Conservation (phyloP, 2,888 invertebrate species). For the Tetragnatha montana region DNA sequence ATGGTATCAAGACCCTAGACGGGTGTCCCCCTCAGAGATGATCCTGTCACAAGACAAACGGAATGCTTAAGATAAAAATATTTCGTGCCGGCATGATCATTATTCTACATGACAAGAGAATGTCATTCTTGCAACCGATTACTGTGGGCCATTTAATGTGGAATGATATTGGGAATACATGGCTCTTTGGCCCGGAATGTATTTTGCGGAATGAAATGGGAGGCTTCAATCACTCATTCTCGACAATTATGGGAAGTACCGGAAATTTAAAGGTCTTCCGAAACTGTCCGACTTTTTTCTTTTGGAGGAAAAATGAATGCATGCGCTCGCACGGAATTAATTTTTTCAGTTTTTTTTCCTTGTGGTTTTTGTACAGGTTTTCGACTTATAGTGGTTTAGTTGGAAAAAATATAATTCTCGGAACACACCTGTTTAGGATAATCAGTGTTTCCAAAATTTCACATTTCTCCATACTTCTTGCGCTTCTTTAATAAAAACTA, state of each 20-base stretch:
- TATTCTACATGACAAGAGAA: conserved; percentile 62
- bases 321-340: no score
- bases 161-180: conserved; percentile 38
- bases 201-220: conserved; percentile 38
- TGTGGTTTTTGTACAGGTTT: no score
- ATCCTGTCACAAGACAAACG: conserved; percentile 55
- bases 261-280: neutral
- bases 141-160: conserved; percentile 50
- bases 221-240: neutral
- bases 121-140: conserved; percentile 55
- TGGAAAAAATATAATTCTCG: no score
- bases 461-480: no score
- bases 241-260: neutral
- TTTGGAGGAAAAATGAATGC: no score
- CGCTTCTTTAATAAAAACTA: no score
- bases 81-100: conserved; percentile 48
- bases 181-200: conserved; percentile 6
- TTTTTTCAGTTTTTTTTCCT: no score
- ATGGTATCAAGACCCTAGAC: conserved; percentile 54
- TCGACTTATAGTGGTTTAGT: no score
- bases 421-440: no score
- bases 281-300: neutral
- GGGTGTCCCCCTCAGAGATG: conserved; percentile 35
- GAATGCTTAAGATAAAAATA: conserved; percentile 62
- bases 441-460: no score